These are phyloP conservation scores for Prunella fulvescens DNA, from an alignment of 2,113 vertebrate genomes.

Conservation along the genomic window DNA sequence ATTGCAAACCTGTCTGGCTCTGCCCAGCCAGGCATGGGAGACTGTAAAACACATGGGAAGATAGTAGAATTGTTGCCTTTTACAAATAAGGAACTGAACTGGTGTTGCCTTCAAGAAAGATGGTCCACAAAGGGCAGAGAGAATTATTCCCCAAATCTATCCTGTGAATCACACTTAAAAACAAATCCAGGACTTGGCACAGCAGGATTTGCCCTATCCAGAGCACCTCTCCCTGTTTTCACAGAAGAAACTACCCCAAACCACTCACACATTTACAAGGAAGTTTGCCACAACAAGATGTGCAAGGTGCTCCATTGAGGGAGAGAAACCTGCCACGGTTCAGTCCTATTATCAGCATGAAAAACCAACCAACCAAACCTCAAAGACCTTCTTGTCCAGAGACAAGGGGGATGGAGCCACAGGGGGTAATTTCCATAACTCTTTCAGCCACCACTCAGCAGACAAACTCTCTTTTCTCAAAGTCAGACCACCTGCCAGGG, in stretches of 20 bases:
- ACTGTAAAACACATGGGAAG: not conserved
- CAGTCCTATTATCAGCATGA: not conserved
- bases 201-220: not conserved
- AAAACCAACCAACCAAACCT: not conserved
- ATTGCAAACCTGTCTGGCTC: constrained; percentile 4
- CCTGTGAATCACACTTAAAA: not conserved
- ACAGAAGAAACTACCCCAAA: not conserved
- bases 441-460: constrained; percentile 5
- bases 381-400: not conserved
- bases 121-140: not conserved
- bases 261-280: not conserved
- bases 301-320: not conserved
- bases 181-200: rapidly evolving
- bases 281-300: not conserved
- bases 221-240: not conserved
- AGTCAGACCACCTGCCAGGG: constrained; percentile 6
- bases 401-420: not conserved
- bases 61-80: not conserved
- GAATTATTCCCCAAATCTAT: not conserved
- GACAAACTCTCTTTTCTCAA: constrained; percentile 9
- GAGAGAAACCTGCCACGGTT: not conserved
- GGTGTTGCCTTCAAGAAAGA: not conserved
- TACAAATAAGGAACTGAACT: not conserved
- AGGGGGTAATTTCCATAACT: constrained; percentile 12
- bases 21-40: not conserved